Base-by-base conservation (phyloP, 2,888 invertebrate species). In the Brachypalpus laphriformis region DNA sequence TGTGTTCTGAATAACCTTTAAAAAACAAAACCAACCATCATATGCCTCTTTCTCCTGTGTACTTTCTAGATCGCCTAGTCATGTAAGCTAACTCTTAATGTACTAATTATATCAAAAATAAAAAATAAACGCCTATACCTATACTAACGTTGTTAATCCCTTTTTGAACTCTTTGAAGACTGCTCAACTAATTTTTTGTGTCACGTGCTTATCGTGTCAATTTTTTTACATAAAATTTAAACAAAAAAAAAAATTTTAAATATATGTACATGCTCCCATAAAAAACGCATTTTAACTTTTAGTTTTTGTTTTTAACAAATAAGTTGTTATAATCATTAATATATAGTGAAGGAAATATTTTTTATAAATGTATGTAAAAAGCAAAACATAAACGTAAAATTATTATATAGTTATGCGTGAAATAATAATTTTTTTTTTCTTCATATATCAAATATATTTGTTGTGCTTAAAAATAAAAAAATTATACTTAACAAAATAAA, bases 131-230 rank as follows among this genome's bases (percentile, higher is more conserved):
- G 71, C 71, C 77, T 68, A 34, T 82, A n/a, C 71, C 77, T 68
- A 82, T 82, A 82, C 82, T 82, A 77, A 82, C 66, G 68, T 74
- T 42, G 80, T 85, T 85, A 74, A 81, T 66, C 66, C 65, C 66
- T 18, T 57, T 78, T 75, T 76, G 28, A 75, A 85, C 70, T 81
- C 80, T 80, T 75, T 75, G 61, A 85, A 85, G 85, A 85, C 85
- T 85, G 85, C 85, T 85, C 71, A 81, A 85, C 85, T 81, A 81
- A 66, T 80, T 68, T 40, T 72, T 65, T 77, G 57, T 68, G 80
- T 57, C 83, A 83, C 78, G 74, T 74, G 78, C 83, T 78, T 74
- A 63, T 74, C 78, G 78, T 83, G 83, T 66, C 74, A 56, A 63
- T 63, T 80, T 68, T 82, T 74, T 78, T 76, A 82, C 56, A 82